Evolutionary conservation across 1,140 invertebrate genomes (phyloP), one percentile per base, ranked within the genome.

Genomic region (Musca domestica): DNA sequence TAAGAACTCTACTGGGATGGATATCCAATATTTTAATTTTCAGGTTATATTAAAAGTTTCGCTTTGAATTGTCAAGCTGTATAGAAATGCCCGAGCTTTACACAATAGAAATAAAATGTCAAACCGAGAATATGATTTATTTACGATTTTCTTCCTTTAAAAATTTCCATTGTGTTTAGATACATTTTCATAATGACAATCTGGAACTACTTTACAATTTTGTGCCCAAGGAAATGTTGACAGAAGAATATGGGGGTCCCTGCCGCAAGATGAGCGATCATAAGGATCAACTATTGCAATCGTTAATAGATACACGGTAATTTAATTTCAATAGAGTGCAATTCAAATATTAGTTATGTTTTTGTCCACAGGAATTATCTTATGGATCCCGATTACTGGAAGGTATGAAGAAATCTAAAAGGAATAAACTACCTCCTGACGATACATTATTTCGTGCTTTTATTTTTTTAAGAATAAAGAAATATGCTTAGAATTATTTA

Each of bases 241-340:
- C 89, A 0, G 81, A 83, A n/a, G 89, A 91, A 74, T 89, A 88
- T 66, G 89, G 89, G 6, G 89, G 89, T 4, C 81, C 83, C 20
- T 84, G 83, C 2, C 87, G 88, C 15, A 74, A 83, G 0, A 75
- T 87, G n/a, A 82, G 84, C 5, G 80, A 83, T 49, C 81, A 89
- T 46, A 88, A 88, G 71, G 73, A 81, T 4, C 74, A 85, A 67
- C 87, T 86, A 81, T 81, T 86, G 7, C 52, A 76, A 69, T 69
- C 73, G 30, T 66, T 85, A 34, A 17, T 71, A 3, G 73, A 77
- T 14, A 73, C 81, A 52, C 71, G 82, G 71, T 77, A 58, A 22
- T 23, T 9, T 1, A 17, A n/a, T 15, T 63, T 17, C 4, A 5
- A 12, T 22, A 19, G 15, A 61, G n/a, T n/a, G n/a, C n/a, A n/a